Base-by-base conservation (phyloP, 2,888 invertebrate genomes). In the Spilarctia lutea region DNA sequence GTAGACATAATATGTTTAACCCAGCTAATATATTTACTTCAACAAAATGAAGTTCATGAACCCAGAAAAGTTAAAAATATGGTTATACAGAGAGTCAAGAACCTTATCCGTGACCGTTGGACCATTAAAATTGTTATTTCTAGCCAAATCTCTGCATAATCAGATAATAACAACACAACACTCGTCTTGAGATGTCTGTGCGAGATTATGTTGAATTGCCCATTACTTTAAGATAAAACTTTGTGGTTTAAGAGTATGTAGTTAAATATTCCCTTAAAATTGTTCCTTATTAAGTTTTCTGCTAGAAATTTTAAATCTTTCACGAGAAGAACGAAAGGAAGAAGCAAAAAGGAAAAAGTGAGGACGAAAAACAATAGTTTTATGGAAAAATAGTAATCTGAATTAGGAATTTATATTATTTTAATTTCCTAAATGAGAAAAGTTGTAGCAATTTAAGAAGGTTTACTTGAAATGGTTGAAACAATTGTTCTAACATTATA, bases 121-220 rank as follows among this genome's bases (percentile, higher is more conserved):
- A 42, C 27, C 69, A 71, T 65, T 65, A n/a, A 75, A 72, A 68
- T 60, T 24, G 60, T 75, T 60, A 27, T 72, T 77, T 56, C 39
- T 18, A 74, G 13, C 35, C 65, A 56, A 72, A 70, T 70, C 79
- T 90, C 89, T 80, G 82, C 86, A 91, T 90, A 91, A 91, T 89
- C 80, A 75, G 80, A 85, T 86, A 82, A 90, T 89, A 90, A 88
- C 79, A 79, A 88, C 83, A 84, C 87, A 68, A 77, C 81, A 85
- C 87, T 89, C 81, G 89, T 90, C 83, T 82, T 79, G 73, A 89
- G 94, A 94, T 94, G 89, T 89, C 90, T 90, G 86, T 77, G 71
- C 68, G 68, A 88, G 94, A 94, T 94, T 90, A 87, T 79, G 68
- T 85, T 85, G 90, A 92, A 92, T 91, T 87, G 89, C 87, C 91